Evolutionary conservation across 1,140 invertebrate species (phyloP).

Genomic region (Teleogryllus occipitalis): DNA sequence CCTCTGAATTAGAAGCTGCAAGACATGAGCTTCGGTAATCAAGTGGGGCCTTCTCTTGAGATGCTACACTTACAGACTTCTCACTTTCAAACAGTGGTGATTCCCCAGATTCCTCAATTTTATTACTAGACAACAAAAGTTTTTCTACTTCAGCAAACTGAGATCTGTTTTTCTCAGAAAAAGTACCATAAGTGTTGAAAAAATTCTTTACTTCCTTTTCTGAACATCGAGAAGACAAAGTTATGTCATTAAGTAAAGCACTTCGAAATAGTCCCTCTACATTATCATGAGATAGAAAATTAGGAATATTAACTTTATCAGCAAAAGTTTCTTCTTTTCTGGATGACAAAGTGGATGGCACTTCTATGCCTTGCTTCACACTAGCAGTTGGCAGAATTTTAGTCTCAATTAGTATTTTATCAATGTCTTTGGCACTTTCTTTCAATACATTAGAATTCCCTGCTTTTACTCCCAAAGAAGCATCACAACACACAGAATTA

Average conservation of each 20-base stretch:
- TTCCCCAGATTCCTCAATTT: background rate
- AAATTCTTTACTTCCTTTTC: conserved; percentile 15
- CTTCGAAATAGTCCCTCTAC: conserved; percentile 12
- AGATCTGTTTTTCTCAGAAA: conserved; percentile 10
- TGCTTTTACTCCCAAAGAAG: background rate
- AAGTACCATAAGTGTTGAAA: conserved; percentile 14
- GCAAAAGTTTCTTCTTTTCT: background rate
- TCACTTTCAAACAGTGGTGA: background rate
- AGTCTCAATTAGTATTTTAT: background rate
- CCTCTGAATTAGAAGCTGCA: too few relatives aligned
- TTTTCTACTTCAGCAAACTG: conserved; percentile 15
- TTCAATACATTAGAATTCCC: background rate
- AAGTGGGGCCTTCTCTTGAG: too few relatives aligned
- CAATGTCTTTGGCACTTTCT: background rate
- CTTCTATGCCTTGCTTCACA: background rate
- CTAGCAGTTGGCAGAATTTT: background rate
- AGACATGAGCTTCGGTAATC: too few relatives aligned
- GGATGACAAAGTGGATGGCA: background rate
- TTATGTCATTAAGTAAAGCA: conserved; percentile 14
- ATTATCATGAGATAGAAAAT: conserved; percentile 14
- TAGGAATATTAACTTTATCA: conserved; percentile 7
- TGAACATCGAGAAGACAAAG: conserved; percentile 15
- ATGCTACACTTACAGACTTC: background rate
- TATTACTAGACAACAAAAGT: conserved; percentile 5
- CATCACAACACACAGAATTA: background rate